Base-by-base conservation (phyloP, 2,113 vertebrate genomes). In the human (Homo sapiens) region DNA sequence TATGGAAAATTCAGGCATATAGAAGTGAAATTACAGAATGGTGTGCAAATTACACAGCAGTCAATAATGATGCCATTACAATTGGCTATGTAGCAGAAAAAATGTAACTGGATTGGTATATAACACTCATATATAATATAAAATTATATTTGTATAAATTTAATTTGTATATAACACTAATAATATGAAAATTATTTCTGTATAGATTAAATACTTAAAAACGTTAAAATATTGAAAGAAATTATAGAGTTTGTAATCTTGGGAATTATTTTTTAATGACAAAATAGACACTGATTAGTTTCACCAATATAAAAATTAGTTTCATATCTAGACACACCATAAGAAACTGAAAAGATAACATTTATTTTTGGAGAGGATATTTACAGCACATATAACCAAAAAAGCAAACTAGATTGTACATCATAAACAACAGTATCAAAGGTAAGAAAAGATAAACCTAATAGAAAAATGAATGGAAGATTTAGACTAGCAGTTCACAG, bases 41-140 rank as follows among this genome's bases (percentile, higher is more conserved):
- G 7, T 5, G 8, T 16, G 52, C 38, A 57, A 70, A 73, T 1
- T 2, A 8, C 4, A 1, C 12, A n/a, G 8, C 5, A 66, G 7
- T 20, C 27, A 43, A 23, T 20, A 25, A 40, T 2, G 16, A 52
- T 6, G 13, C 23, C 8, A 5, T 52, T 82, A 50, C 8, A 61
- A 27, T 0, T n/a, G 30, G 13, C 61, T 35, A 10, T 7, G 1
- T 9, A 12, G 22, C 8, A 27, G 30, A 38, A 55, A 59, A 78
- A 30, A 43, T 8, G 13, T 30, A 12, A 30, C 1, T 52, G 55
- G 6, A 73, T 38, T 66, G 23, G 1, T 45, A 75, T 22, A 14
- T 50, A 52, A 48, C 45, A 27, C 25, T n/a, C 27, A 64, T 43
- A 50, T 61, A 64, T 64, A 64, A 64, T 16, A 32, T 22, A 38